Base-by-base conservation (phyloP, 2,113 vertebrate species). In the Tyrannus savana region DNA sequence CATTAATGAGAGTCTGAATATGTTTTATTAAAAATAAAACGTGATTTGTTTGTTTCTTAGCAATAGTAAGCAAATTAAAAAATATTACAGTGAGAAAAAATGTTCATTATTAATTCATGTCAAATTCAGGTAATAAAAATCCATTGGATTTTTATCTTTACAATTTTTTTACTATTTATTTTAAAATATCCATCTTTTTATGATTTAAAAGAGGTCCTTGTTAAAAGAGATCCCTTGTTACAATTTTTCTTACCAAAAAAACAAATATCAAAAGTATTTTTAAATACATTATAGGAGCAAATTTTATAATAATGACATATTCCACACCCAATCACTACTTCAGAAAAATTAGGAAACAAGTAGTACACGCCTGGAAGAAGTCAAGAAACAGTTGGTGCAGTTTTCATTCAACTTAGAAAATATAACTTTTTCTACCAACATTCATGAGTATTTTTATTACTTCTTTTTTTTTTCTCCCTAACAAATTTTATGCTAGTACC, bases 271-370 rank as follows among this genome's bases (percentile, higher is more conserved):
- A 85, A 69, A 63, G 8, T 41, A 35, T 27, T 53, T 76, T 68
- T 2, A 0, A 76, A 55, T 77, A 1, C 0, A 13, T 58, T 46
- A 5, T 19, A 66, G 8, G 9, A 52, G 46, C 5, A 66, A 58
- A 52, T 44, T 49, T 82, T 80, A 2, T 31, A 5, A 22, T 41
- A 46, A 44, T 64, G 11, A 31, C 5, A 80, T 64, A 84, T 37
- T 84, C 28, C 24, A 53, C 11, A n/a, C 13, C 50, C 47, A 30
- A 8, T 33, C 24, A 52, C 8, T 62, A 37, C 22, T 85, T 71
- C 24, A 49, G 56, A 71, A 87, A 87, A 84, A 37, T 6, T 37
- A 47, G 18, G 5, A 37, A 66, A 68, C 44, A 49, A 80, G 10
- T 58, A 78, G 9, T 53, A 25, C 14, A n/a, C 37, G 19, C 25